Evolutionary conservation across 2,113 vertebrate genomes (phyloP).

Genomic region (Oncorhynchus nerka): DNA sequence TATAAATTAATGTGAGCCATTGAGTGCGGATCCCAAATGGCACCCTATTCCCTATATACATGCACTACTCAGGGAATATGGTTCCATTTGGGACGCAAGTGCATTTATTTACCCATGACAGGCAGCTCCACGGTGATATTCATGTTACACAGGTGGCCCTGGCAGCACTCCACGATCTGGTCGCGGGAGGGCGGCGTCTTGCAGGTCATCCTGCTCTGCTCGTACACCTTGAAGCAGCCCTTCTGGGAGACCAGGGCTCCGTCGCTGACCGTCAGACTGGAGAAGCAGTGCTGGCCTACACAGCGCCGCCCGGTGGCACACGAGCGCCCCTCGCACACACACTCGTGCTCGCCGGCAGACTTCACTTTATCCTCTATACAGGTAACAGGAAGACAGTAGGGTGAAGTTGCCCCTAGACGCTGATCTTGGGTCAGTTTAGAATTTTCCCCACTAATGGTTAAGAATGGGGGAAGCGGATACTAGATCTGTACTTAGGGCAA

Average conservation of each 20-base stretch:
- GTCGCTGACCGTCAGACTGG: conserved; percentile 84
- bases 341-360: conserved; percentile 79
- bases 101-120: conserved; percentile 76
- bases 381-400: conserved; percentile 10
- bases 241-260: conserved; percentile 88
- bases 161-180: conserved; percentile 95
- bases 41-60: no score
- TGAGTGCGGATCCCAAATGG: no score
- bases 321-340: conserved; percentile 92
- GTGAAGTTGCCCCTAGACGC: no score
- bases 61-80: not conserved
- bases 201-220: conserved; percentile 94
- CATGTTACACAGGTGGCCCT: conserved; percentile 91
- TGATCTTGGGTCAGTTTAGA: not conserved
- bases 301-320: conserved; percentile 86
- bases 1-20: no score
- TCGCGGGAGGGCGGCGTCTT: conserved; percentile 91
- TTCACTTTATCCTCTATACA: conserved; percentile 79
- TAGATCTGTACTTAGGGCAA: no score
- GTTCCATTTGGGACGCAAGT: not conserved
- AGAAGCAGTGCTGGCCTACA: conserved; percentile 91
- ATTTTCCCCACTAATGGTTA: no score
- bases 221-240: conserved; percentile 94
- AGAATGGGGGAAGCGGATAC: no score
- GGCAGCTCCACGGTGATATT: conserved; percentile 90